phyloP scores from a whole-genome alignment of 2,888 invertebrate genomes.

The Linyphia triangularis region DNA sequence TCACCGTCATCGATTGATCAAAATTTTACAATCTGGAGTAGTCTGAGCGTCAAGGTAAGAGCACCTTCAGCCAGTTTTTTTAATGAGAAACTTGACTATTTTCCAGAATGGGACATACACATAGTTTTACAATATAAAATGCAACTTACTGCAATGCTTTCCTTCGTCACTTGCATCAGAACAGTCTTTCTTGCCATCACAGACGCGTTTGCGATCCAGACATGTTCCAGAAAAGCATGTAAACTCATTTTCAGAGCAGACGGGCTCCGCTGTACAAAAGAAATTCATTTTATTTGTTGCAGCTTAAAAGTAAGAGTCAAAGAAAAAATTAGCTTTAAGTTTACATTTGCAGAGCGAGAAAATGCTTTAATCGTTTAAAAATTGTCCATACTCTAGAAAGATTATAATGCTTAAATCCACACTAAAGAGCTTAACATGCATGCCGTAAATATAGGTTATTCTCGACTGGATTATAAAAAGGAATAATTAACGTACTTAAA shows the following conservation, averaged over 20 bases:
- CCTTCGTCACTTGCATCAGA: conserved; percentile 76
- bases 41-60: neutral
- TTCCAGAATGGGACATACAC: neutral
- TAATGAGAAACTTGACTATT: neutral
- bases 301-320: too few relatives aligned
- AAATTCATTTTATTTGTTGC: neutral
- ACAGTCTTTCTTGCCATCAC: conserved; percentile 76
- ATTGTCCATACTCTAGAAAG: too few relatives aligned
- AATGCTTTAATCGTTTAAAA: too few relatives aligned
- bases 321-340: too few relatives aligned
- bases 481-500: too few relatives aligned
- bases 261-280: neutral
- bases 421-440: too few relatives aligned
- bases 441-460: too few relatives aligned
- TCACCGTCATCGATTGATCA: too few relatives aligned
- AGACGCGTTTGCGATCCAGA: conserved; percentile 68
- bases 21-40: too few relatives aligned
- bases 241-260: conserved; percentile 46
- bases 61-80: neutral
- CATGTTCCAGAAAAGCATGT: conserved; percentile 74
- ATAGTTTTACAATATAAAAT: neutral
- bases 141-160: conserved; percentile 67
- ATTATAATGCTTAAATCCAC: too few relatives aligned
- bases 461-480: too few relatives aligned
- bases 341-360: too few relatives aligned